A percentile compares a stretch with the other conserved stretches of the same genome.
Conservation (phyloP, 2,113 vertebrate genomes). For the Oncorhynchus masou region DNA sequence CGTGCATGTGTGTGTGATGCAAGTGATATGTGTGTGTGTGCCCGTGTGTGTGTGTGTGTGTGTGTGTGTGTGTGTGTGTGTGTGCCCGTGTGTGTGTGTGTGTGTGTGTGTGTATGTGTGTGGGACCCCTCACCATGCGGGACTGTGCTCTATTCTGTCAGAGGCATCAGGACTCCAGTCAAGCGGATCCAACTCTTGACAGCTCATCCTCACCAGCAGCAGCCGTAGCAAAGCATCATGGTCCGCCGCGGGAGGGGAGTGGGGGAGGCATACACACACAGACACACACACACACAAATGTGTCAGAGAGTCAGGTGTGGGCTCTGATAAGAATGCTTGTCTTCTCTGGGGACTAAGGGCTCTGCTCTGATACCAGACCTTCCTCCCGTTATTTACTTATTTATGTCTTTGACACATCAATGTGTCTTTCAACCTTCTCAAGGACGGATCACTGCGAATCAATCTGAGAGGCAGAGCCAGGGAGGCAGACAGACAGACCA, state of each 20-base stretch:
- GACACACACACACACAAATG: too few species aligned
- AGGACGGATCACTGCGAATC: slow-evolving; percentile 16
- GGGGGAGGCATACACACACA: neutral
- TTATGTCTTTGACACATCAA: slow-evolving; percentile 8
- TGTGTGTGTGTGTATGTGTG: neutral
- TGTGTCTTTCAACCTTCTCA: slow-evolving; percentile 8
- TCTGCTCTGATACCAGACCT: slow-evolving; percentile 19
- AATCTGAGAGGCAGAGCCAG: neutral
- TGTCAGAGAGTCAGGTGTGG: slow-evolving; percentile 4
- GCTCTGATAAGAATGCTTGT: slow-evolving; percentile 26
- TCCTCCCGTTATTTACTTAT: slow-evolving; percentile 16
- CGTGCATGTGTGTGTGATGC: neutral
- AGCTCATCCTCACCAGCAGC: slow-evolving; percentile 10
- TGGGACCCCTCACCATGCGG: neutral
- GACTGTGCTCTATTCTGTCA: slow-evolving; percentile 1
- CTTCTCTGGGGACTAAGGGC: slow-evolving; percentile 19
- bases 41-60: too few species aligned
- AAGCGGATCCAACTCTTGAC: slow-evolving; percentile 11
- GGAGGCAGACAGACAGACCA: neutral
- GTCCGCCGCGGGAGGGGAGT: neutral
- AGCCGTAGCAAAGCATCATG: slow-evolving; percentile 5
- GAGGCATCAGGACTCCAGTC: slow-evolving; percentile 18
- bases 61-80: neutral
- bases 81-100: neutral
- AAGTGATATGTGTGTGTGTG: neutral